Conservation (phyloP, 53 echinoderm and acorn worm genomes). For the Antedon mediterranea region DNA sequence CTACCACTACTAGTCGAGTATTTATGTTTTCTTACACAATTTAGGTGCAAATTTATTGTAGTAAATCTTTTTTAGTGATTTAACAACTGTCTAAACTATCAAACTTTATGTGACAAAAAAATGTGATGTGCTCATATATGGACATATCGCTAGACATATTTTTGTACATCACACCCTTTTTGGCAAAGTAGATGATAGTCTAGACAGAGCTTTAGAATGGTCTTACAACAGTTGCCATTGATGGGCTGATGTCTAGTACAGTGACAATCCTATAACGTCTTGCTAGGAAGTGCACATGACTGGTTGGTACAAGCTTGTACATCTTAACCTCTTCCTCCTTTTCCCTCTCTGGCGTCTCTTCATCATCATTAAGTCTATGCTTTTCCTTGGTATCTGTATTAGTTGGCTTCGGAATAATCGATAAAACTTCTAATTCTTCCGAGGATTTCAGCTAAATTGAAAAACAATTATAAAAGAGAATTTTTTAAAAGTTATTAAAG, state of each 20-base stretch:
- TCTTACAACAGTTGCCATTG: constrained; percentile 92
- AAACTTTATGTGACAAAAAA: no score
- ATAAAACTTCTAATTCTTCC: constrained; percentile 80
- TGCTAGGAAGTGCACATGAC: constrained; percentile 89
- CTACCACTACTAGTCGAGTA: no score
- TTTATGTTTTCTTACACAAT: no score
- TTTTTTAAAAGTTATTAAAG: no score
- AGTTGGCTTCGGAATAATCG: constrained; percentile 37
- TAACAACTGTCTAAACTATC: no score
- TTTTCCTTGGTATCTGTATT: constrained; percentile 4
- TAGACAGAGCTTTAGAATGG: no score
- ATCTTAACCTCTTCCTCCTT: neutral
- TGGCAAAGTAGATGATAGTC: no score
- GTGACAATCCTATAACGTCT: constrained; percentile 77
- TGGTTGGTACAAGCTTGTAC: constrained; percentile 61
- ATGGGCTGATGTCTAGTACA: constrained; percentile 85
- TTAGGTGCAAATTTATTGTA: no score
- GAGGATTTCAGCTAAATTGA: constrained; percentile 40
- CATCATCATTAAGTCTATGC: neutral
- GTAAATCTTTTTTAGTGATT: no score
- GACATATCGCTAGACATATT: no score
- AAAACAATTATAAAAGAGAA: neutral
- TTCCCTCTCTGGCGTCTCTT: neutral
- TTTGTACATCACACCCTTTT: no score
- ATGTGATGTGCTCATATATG: no score